A percentile compares a stretch with the other conserved stretches of the same genome.
Evolutionary conservation across 2,888 invertebrate genomes (phyloP).

Genomic region (Unio pictorum): DNA sequence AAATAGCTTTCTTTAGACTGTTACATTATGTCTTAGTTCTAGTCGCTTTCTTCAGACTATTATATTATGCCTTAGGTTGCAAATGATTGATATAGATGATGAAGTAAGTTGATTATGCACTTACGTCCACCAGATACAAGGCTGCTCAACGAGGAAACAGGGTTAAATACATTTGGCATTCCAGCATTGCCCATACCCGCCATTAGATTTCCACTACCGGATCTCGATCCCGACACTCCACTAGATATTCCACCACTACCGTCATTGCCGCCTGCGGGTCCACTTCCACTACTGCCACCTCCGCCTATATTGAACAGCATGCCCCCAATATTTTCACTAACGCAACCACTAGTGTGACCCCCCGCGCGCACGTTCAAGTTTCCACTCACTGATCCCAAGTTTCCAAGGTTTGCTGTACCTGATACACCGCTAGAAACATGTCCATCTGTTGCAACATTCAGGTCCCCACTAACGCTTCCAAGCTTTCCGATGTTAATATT

Average conservation of each 20-base stretch:
- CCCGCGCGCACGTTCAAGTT: background rate
- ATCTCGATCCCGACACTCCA: background rate
- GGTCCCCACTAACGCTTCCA: background rate
- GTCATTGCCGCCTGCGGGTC: slow-evolving; percentile 2
- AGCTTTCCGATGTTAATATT: background rate
- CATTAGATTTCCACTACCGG: background rate
- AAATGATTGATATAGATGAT: too few species aligned
- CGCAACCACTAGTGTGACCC: slow-evolving; percentile 5
- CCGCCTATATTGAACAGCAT: background rate
- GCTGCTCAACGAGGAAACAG: slow-evolving; percentile 11
- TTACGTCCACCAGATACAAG: slow-evolving; percentile 8
- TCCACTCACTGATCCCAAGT: background rate
- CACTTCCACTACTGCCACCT: slow-evolving; percentile 2
- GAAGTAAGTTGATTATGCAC: background rate
- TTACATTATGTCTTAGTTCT: too few species aligned
- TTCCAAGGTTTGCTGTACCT: slow-evolving; percentile 1
- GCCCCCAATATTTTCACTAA: background rate
- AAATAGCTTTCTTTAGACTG: too few species aligned
- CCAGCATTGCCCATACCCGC: background rate
- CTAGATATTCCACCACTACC: background rate
- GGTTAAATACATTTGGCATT: slow-evolving; percentile 16
- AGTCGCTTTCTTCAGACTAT: too few species aligned
- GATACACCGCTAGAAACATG: slow-evolving; percentile 10
- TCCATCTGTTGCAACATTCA: slow-evolving; percentile 1
- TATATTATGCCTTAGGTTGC: too few species aligned